phyloP scores from a whole-genome alignment of 2,113 vertebrate genomes.

The Fregata magnificens region DNA sequence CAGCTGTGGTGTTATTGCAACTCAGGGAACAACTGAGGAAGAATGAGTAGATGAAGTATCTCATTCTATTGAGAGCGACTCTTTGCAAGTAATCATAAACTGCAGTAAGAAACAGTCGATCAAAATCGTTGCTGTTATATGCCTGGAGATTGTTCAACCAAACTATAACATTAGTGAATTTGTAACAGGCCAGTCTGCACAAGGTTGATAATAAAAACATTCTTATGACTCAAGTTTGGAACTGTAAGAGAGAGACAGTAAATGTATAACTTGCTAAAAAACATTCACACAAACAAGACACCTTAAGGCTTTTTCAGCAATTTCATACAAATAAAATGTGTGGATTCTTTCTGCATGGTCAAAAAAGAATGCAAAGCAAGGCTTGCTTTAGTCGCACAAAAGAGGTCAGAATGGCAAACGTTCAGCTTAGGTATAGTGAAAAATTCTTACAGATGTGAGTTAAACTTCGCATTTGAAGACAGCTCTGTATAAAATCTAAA shows the following conservation, averaged over 20 bases:
- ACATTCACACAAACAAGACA: not conserved
- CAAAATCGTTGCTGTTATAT: not conserved
- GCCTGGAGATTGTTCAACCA: not conserved
- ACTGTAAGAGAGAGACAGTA: not conserved
- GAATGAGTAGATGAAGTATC: conserved; percentile 5
- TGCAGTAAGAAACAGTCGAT: not conserved
- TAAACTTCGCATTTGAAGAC: not conserved
- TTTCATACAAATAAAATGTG: not conserved
- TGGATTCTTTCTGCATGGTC: not conserved
- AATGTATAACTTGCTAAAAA: not conserved
- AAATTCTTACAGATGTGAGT: not conserved
- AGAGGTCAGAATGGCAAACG: not conserved
- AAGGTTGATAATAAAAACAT: not conserved
- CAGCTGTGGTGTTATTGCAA: conserved; percentile 15
- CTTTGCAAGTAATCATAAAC: conserved; percentile 19
- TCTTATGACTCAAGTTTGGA: not conserved
- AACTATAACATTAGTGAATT: conserved; percentile 8
- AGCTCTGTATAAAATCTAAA: not conserved
- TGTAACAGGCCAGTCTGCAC: not conserved
- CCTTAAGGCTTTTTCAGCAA: not conserved
- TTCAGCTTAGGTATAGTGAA: not conserved
- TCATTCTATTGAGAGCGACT: conserved; percentile 6
- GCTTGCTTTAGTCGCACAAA: not conserved
- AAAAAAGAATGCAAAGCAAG: not conserved
- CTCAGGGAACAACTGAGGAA: conserved; percentile 22